phyloP scores from a whole-genome alignment of 2,113 vertebrate species.

The Spea multiplicata region DNA sequence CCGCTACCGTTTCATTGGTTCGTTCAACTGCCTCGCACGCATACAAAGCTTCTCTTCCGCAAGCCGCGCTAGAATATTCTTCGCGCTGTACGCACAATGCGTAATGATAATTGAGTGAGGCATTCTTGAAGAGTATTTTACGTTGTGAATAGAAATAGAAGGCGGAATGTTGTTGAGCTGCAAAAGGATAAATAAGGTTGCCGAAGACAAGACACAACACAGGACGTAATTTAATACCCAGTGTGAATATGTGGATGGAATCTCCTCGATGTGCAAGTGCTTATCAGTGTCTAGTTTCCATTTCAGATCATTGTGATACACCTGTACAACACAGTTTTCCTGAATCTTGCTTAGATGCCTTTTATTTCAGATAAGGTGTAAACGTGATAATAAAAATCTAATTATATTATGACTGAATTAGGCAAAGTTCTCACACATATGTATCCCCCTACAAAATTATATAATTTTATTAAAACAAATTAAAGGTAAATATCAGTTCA shows the following conservation, averaged over 20 bases:
- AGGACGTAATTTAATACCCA: background rate
- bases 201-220: conserved; percentile 64
- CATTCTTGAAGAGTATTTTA: conserved; percentile 31
- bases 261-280: too few species aligned
- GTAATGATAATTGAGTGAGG: background rate
- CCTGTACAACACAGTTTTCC: too few species aligned
- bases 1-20: conserved; percentile 8
- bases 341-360: too few species aligned
- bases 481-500: too few species aligned
- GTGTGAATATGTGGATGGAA: background rate
- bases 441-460: too few species aligned
- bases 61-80: conserved; percentile 23
- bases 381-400: too few species aligned
- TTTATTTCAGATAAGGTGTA: too few species aligned
- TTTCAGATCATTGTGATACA: too few species aligned
- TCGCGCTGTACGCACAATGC: conserved; percentile 39
- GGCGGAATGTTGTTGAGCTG: conserved; percentile 63
- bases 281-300: too few species aligned
- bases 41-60: conserved; percentile 21
- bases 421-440: too few species aligned
- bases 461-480: too few species aligned
- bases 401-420: too few species aligned
- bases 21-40: conserved; percentile 6
- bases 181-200: conserved; percentile 64
- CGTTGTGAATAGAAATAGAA: conserved; percentile 52